Evolutionary conservation across 1,140 invertebrate genomes (phyloP).

Genomic region (Drosophila athabasca): DNA sequence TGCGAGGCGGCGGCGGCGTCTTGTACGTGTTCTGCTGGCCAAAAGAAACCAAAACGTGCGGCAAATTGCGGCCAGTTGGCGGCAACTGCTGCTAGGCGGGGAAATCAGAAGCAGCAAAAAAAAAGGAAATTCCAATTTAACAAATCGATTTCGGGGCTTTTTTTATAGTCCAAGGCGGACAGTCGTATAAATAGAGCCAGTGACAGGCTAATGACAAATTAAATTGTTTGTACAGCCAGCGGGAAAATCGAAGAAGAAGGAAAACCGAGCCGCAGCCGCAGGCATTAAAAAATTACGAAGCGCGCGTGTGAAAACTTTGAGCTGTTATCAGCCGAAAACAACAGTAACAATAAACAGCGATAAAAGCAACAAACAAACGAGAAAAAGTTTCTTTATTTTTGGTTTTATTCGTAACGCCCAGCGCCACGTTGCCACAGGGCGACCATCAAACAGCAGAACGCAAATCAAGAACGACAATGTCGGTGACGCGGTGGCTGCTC

Average conservation of each 20-base stretch:
- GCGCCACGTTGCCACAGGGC: constrained; percentile 6
- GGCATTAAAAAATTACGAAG: constrained; percentile 54
- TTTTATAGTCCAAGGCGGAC: constrained; percentile 30
- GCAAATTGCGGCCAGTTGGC: constrained; percentile 38
- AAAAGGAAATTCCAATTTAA: constrained; percentile 51
- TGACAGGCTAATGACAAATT: constrained; percentile 69
- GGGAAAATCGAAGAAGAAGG: constrained; percentile 6
- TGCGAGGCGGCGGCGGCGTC: constrained; percentile 31
- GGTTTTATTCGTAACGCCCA: constrained; percentile 35
- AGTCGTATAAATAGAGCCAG: constrained; percentile 65
- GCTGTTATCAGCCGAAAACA: constrained; percentile 52
- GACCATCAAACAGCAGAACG: constrained; percentile 44
- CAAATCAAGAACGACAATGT: constrained; percentile 75
- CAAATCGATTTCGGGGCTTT: constrained; percentile 67
- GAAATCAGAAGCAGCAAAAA: constrained; percentile 49
- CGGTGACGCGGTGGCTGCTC: constrained; percentile 43
- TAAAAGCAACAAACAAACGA: constrained; percentile 66
- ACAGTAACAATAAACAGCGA: constrained; percentile 63
- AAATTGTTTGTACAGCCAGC: constrained; percentile 58
- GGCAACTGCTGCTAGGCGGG: constrained; percentile 21
- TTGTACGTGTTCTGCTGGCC: constrained; percentile 59
- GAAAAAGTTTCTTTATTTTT: constrained; percentile 53
- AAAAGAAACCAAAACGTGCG: constrained; percentile 52
- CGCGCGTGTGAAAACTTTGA: constrained; percentile 67
- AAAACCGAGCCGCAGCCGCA: constrained; percentile 1